phyloP scores from a whole-genome alignment of 2,113 vertebrate genomes.

The Rhegmatorhina hoffmannsi region DNA sequence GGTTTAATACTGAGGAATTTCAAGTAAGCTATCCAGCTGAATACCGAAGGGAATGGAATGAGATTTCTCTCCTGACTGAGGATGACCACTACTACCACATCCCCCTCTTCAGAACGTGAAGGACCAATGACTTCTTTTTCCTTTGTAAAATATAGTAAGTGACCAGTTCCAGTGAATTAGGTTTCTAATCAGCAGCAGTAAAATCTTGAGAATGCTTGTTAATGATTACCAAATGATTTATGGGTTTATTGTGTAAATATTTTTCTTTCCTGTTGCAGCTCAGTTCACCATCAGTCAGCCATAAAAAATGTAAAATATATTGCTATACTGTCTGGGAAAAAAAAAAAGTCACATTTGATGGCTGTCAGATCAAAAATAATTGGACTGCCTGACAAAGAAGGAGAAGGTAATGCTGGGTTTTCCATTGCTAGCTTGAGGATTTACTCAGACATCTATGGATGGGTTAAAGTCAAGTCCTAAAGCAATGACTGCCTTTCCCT shows the following conservation, averaged over 20 bases:
- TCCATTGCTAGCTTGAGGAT: background rate
- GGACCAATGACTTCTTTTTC: background rate
- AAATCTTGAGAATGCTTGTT: background rate
- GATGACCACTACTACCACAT: conserved; percentile 79
- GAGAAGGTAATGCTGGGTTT: background rate
- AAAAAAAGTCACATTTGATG: background rate
- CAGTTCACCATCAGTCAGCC: background rate
- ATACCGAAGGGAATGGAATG: conserved; percentile 76
- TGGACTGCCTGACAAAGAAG: background rate
- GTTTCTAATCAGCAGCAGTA: background rate
- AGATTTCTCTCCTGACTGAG: conserved; percentile 79
- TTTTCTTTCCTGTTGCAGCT: conserved; percentile 17
- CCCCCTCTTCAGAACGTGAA: conserved; percentile 65
- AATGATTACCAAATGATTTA: conserved; percentile 22
- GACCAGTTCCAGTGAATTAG: background rate
- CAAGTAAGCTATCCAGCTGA: conserved; percentile 72
- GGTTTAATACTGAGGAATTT: conserved; percentile 78
- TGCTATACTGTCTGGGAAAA: background rate
- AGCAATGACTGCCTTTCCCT: background rate
- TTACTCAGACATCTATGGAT: background rate
- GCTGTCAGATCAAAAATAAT: background rate
- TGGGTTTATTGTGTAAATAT: background rate
- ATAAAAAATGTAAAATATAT: background rate
- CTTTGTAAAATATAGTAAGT: background rate
- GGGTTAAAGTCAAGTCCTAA: background rate